Evolutionary conservation across 2,797 vertebrate genomes (phyloP), one percentile per base, ranked within the genome.

Genomic region (Salarias fasciatus): DNA sequence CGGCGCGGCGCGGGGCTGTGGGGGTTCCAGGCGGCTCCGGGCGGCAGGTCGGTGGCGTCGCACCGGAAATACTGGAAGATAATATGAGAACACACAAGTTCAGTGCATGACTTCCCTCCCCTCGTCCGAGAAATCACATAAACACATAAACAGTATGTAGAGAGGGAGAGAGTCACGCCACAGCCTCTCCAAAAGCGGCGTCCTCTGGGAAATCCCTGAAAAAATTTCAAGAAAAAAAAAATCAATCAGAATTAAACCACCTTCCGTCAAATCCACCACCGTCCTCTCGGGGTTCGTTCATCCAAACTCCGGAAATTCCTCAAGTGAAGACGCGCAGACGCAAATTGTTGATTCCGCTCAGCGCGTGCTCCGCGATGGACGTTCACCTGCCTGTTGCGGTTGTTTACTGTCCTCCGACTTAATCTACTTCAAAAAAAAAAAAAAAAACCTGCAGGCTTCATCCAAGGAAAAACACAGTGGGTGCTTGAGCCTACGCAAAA

Each of bases 221-320:
- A 24, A 24, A 18, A 24, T 24, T 24, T n/a, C n/a, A n/a, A n/a
- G n/a, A n/a, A n/a, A n/a, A n/a, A n/a, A n/a, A 18, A 24, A 24
- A 24, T 24, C 18, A 18, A 24, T 24, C 18, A 3, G 24, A 3
- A 3, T 24, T 24, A 2, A 24, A 24, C 24, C 18, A 24, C 18
- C 18, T 24, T 3, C 18, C 24, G 24, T 18, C 18, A 3, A 24
- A 3, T 18, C 18, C 24, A 24, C 24, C 18, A 3, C 18, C 18
- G 18, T 24, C 18, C 18, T 24, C 18, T 24, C 36, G 35, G 50
- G 11, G 44, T 43, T 60, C n/a, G 5, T 42, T 47, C 45, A 35
- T 49, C 33, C 41, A 53, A 81, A 79, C 35, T 80, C 55, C 3
- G 66, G 53, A 49, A 64, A 71, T 72, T 73, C 69, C 69, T 67